Evolutionary conservation across 2,888 invertebrate species (phyloP), one percentile per base, ranked within the genome.

Genomic region (Rhagonycha lutea): DNA sequence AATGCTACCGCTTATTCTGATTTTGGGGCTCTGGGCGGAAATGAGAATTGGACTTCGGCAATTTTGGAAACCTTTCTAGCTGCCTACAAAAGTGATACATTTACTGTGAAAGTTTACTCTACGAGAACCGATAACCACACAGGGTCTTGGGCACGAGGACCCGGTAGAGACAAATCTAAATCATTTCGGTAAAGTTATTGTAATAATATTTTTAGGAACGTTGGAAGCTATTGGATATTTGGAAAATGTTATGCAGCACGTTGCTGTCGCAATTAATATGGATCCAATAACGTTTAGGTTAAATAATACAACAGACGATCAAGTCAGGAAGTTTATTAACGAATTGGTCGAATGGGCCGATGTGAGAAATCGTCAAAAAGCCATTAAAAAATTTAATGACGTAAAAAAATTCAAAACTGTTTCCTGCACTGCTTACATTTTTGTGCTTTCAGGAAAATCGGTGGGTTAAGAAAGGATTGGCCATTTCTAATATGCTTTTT

Each of bases 381-480:
- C 89, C 62, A 89, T 93, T 3, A 87, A 89, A 14, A 84, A 87
- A 8, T 94, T 92, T 82, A 95, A 95, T 83, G 87, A 88, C 79
- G 89, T 90, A 80, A 73, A 8, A 7, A 12, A 4, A 10, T 12
- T 12, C 0, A 18, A 12, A 65, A 14, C 12, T 3, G 2, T n/a
- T n/a, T n/a, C 8, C 3, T 65, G 26, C 7, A n/a, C n/a, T 47
- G 7, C 7, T n/a, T 7, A n/a, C n/a, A 1, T 12, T 47, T 7
- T 7, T 10, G 1, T 5, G 12, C n/a, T 68, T 14, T 79, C 82
- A 91, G 92, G 88, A 90, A 70, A 95, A 96, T 87, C 89, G 94
- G 26, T 96, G 96, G 96, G 94, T 91, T 82, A 96, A 96, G 85
- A 91, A 91, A 60, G 96, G 94, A 0, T 86, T 94, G 1, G 88